Conservation (phyloP, 2,888 invertebrate species). For the Eupithecia centaureata region DNA sequence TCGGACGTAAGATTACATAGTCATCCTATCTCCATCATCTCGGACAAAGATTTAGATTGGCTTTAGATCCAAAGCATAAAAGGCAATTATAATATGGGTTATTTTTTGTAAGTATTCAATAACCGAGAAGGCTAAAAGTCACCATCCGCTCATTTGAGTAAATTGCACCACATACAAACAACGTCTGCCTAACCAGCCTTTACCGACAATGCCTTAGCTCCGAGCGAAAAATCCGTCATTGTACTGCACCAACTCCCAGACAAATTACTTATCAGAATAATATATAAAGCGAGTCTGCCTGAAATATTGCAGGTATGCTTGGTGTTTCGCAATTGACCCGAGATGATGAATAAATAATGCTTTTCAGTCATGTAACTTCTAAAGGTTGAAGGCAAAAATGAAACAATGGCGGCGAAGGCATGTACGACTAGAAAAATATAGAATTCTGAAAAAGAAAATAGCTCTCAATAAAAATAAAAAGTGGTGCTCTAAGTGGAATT, state of each 20-base stretch:
- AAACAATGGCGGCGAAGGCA: not conserved
- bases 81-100: too few relatives aligned
- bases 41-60: too few relatives aligned
- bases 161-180: constrained; percentile 52
- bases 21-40: too few relatives aligned
- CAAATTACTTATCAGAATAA: constrained; percentile 72
- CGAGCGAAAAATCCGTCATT: constrained; percentile 76
- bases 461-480: too few relatives aligned
- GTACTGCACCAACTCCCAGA: constrained; percentile 66
- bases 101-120: not conserved
- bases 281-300: constrained; percentile 51
- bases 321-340: constrained; percentile 34
- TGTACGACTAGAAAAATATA: not conserved
- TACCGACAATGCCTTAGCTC: constrained; percentile 66
- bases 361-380: constrained; percentile 6
- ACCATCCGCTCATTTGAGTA: constrained; percentile 24
- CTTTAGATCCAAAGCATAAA: too few relatives aligned
- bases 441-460: too few relatives aligned
- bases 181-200: constrained; percentile 61
- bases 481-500: too few relatives aligned
- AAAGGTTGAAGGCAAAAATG: constrained; percentile 3
- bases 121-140: not conserved
- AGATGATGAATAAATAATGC: constrained; percentile 35
- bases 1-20: too few relatives aligned
- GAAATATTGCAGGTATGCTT: constrained; percentile 53